phyloP scores from a whole-genome alignment of 2,113 vertebrate species.

The Mungos mungo region DNA sequence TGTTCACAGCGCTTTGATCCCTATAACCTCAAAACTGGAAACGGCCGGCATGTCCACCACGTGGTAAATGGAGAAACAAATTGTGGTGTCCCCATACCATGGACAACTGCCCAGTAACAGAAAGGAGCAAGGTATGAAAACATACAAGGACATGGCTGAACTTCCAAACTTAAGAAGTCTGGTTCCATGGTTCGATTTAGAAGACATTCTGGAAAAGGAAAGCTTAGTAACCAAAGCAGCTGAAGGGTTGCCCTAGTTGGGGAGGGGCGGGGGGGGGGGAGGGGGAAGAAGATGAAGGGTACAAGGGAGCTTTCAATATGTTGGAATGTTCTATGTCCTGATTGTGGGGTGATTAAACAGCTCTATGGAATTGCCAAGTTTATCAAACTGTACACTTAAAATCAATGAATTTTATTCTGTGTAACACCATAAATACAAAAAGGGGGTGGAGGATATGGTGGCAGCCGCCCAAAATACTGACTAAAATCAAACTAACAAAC shows the following conservation, averaged over 20 bases:
- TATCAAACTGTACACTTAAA: not conserved
- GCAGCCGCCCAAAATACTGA: not conserved
- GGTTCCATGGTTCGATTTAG: not conserved
- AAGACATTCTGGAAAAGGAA: not conserved
- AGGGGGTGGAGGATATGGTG: not conserved
- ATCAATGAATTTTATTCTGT: not conserved
- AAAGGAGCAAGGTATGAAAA: not conserved
- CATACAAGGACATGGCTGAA: not conserved
- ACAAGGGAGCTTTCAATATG: not conserved
- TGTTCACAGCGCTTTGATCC: not conserved
- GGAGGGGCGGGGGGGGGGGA: too few relatives aligned
- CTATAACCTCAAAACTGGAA: not conserved
- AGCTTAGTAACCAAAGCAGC: not conserved
- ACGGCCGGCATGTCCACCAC: not conserved
- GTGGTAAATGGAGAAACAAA: not conserved
- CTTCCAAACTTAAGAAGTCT: not conserved
- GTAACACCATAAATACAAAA: not conserved
- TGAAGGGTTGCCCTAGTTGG: not conserved
- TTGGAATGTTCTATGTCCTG: not conserved
- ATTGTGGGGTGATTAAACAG: not conserved
- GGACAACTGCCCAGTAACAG: not conserved
- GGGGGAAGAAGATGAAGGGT: not conserved
- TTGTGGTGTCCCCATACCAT: too few relatives aligned
- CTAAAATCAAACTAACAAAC: not conserved
- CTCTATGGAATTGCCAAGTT: not conserved